Evolutionary conservation across 2,113 vertebrate species (phyloP).

Genomic region (Odocoileus virginianus): DNA sequence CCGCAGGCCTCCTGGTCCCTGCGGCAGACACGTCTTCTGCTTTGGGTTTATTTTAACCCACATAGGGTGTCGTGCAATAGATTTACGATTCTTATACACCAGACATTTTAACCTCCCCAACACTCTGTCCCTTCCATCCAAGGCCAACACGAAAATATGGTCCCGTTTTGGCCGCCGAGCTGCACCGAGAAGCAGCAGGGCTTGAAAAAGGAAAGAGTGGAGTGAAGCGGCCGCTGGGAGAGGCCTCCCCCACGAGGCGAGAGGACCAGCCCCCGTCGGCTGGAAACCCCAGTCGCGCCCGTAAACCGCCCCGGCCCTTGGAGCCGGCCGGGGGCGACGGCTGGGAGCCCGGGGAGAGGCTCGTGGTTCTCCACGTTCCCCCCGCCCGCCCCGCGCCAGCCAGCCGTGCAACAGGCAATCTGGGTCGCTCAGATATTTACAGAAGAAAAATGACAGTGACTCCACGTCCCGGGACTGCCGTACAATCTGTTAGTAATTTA

Average conservation of each 20-base stretch:
- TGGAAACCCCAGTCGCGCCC: neutral
- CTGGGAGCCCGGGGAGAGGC: neutral
- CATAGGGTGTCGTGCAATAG: constrained; percentile 53
- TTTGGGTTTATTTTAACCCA: constrained; percentile 58
- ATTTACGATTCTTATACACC: constrained; percentile 62
- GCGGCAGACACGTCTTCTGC: constrained; percentile 51
- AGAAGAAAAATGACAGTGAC: constrained; percentile 65
- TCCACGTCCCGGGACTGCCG: constrained; percentile 69
- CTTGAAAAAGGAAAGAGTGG: neutral
- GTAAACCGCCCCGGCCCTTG: neutral
- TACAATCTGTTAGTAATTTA: constrained; percentile 82
- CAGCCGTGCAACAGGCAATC: neutral
- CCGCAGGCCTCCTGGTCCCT: constrained; percentile 16
- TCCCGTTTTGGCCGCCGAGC: constrained; percentile 16
- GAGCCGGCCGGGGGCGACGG: neutral
- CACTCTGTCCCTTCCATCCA: constrained; percentile 39
- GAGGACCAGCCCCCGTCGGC: neutral
- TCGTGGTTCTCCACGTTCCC: neutral
- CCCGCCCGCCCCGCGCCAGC: neutral
- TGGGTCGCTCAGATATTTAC: constrained; percentile 72
- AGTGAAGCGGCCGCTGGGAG: neutral
- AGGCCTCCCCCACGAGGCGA: neutral
- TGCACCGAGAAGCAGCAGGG: neutral
- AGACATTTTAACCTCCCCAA: constrained; percentile 32
- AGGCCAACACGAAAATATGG: constrained; percentile 42